Evolutionary conservation across 2,113 vertebrate species (phyloP), one percentile per base, ranked within the genome.

Genomic region (Vulpes ferrilata): DNA sequence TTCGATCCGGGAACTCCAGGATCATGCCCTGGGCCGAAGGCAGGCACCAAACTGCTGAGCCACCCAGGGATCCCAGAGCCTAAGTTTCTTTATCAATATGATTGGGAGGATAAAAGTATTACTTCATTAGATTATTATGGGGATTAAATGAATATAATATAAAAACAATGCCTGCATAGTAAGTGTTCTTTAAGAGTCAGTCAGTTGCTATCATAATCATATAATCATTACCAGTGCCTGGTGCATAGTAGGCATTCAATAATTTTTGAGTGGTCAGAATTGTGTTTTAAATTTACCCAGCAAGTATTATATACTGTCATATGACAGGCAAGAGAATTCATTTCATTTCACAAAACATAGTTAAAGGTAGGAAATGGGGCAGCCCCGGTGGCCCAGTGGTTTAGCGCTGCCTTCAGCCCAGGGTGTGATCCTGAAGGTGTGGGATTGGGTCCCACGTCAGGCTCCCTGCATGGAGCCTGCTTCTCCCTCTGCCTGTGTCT

Each of bases 91-190:
- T 88, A 88, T 60, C 62, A 27, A 10, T 79, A 55, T 79, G 30
- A 94, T 60, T 87, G 11, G 53, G 23, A 82, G 83, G 60, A 74
- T 90, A 65, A 90, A 79, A 65, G n/a, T 90, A 67, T 43, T 80
- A 73, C 27, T 90, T 95, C 59, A 22, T 11, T 96, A 59, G n/a
- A 4, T 78, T 97, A 62, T 74, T 89, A 15, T 55, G 38, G 87
- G 15, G 22, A 96, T 83, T 90, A 90, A 87, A 73, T 96, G 73
- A 94, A 78, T 57, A 90, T 79, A 57, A 64, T 35, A 13, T 86
- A 88, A 92, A 86, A 90, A 83, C 23, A 85, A 12, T 87, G 32
- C 13, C 22, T 90, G 30, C 16, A 64, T 53, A 53, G 16, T 76
- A 89, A 78, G 6, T 16, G 19, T 6, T 87, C 53, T 64, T 90